Conservation (phyloP, 2,113 vertebrate genomes). For the Ia io region DNA sequence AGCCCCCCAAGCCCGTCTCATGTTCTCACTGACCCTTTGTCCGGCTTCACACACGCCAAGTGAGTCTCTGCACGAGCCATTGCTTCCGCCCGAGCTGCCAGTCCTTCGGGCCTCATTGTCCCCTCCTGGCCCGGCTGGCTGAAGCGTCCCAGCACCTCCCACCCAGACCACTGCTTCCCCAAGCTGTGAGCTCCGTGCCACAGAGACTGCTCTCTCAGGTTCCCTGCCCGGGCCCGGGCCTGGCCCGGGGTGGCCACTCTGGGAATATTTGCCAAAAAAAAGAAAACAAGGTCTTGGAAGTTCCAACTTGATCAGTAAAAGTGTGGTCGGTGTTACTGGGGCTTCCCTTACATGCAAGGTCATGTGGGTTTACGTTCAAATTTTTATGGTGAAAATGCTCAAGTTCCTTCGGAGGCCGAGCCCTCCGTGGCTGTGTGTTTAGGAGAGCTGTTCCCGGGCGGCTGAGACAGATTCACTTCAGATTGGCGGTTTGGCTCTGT, state of each 20-base stretch:
- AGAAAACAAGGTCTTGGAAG: background rate
- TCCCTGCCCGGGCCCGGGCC: background rate
- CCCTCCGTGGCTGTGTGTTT: background rate
- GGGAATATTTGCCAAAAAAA: background rate
- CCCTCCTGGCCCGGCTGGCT: background rate
- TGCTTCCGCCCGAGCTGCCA: background rate
- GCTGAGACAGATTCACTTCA: background rate
- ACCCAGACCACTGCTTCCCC: accelerated
- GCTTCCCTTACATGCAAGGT: background rate
- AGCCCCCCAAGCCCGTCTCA: background rate
- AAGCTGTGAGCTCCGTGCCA: too few relatives aligned
- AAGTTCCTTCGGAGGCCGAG: background rate
- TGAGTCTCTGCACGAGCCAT: accelerated
- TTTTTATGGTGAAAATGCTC: background rate
- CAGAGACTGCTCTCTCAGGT: background rate
- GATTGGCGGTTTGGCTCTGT: background rate
- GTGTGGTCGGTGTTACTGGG: background rate
- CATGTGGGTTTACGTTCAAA: background rate
- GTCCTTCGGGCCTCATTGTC: background rate
- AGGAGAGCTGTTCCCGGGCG: background rate
- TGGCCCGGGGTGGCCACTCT: background rate
- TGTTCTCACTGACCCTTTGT: background rate
- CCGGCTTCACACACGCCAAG: accelerated
- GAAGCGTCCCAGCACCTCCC: background rate
- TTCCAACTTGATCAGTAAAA: background rate